Percentiles rank a stretch among this genome's conserved stretches.
Conservation (phyloP, 2,888 invertebrate genomes). For the Acanthoscelides obtectus region DNA sequence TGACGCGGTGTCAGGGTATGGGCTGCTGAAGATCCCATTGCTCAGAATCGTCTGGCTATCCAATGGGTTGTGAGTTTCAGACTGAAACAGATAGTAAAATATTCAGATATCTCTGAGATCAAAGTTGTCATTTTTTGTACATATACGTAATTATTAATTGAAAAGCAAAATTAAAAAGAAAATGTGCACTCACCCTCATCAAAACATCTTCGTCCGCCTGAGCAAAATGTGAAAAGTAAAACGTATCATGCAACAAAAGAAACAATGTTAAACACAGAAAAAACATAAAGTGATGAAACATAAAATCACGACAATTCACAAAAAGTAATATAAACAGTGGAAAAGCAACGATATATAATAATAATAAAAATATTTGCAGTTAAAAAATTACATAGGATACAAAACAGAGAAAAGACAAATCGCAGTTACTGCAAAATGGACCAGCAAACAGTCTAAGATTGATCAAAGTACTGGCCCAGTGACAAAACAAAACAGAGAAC, state of each 20-base stretch:
- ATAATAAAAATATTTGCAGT: too few relatives aligned
- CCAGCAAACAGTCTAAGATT: too few relatives aligned
- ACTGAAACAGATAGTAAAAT: conserved; percentile 51
- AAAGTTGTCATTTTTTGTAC: too few relatives aligned
- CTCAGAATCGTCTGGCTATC: conserved; percentile 53
- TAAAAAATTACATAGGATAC: too few relatives aligned
- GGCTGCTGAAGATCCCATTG: conserved; percentile 64
- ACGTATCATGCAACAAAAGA: conserved; percentile 39
- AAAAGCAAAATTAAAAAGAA: conserved; percentile 2
- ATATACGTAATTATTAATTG: background rate
- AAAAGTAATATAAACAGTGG: too few relatives aligned
- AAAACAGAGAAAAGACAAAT: too few relatives aligned
- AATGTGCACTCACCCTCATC: conserved; percentile 60
- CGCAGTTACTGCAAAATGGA: too few relatives aligned
- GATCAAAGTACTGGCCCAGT: too few relatives aligned
- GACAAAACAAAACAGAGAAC: too few relatives aligned
- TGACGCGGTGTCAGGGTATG: conserved; percentile 49
- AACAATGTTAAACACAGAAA: conserved; percentile 23
- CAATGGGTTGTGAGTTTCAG: conserved; percentile 87
- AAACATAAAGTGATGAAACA: conserved; percentile 11
- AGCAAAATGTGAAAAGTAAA: conserved; percentile 39
- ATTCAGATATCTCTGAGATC: background rate
- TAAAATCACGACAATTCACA: too few relatives aligned
- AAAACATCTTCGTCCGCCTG: conserved; percentile 67
- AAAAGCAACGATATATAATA: too few relatives aligned